Conservation (phyloP, 1,140 invertebrate genomes). For the Cherax quadricarinatus region DNA sequence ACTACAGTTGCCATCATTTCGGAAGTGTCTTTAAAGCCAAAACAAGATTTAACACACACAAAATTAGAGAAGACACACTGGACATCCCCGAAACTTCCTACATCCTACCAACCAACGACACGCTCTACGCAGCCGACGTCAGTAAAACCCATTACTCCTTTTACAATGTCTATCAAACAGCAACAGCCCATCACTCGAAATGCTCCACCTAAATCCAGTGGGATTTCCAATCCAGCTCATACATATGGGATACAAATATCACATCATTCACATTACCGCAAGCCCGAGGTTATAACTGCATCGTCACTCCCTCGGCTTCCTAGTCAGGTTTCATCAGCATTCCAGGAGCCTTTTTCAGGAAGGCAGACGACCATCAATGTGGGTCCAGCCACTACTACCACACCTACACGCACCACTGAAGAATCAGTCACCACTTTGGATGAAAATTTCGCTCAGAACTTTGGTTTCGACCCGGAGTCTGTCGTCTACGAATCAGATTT, state of each 20-base stretch:
- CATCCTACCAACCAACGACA: background rate
- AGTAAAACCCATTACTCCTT: background rate
- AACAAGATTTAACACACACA: background rate
- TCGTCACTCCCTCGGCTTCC: conserved; percentile 33
- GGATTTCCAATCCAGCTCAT: background rate
- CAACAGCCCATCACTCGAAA: background rate
- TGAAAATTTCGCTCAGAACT: conserved; percentile 74
- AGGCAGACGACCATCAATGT: background rate
- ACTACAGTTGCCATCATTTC: background rate
- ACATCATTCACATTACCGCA: conserved; percentile 69
- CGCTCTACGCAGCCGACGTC: background rate
- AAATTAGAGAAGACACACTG: background rate
- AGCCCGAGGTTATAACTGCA: conserved; percentile 44
- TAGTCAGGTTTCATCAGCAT: background rate
- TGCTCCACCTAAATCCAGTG: background rate
- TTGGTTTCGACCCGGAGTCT: conserved; percentile 87
- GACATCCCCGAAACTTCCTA: background rate
- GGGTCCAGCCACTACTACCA: background rate
- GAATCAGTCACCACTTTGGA: background rate
- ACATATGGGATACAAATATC: background rate
- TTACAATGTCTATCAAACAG: background rate
- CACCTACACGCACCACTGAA: conserved; percentile 2
- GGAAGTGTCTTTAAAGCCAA: background rate
- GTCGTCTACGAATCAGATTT: conserved; percentile 90
- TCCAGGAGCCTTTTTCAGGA: background rate